Conservation (phyloP, 2,113 vertebrate genomes). For the Petromus typicus region DNA sequence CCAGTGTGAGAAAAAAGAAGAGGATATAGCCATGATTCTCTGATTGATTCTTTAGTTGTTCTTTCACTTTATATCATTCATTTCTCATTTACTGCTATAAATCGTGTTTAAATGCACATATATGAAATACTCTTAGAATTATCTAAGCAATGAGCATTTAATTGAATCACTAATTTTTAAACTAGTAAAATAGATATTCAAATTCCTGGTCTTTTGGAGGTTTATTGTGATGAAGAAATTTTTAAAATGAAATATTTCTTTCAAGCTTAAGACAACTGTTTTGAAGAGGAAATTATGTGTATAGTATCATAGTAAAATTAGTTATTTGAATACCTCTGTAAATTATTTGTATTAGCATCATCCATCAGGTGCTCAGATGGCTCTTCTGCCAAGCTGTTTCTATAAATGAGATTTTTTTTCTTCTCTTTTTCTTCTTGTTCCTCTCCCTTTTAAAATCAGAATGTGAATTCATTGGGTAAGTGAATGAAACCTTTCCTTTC, state of each 20-base stretch:
- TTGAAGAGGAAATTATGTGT: not conserved
- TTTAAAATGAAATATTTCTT: slow-evolving; percentile 12
- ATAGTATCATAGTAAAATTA: slow-evolving; percentile 35
- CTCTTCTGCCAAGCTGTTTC: slow-evolving; percentile 28
- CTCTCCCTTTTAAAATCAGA: not conserved
- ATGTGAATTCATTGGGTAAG: not conserved
- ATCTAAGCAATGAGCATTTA: slow-evolving; percentile 26
- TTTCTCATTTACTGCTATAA: not conserved
- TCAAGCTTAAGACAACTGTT: not conserved
- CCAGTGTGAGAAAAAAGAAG: not conserved
- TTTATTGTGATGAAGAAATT: slow-evolving; percentile 43
- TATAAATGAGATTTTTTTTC: not conserved
- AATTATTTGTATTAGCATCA: slow-evolving; percentile 52
- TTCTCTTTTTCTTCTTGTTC: not conserved
- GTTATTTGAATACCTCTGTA: slow-evolving; percentile 30
- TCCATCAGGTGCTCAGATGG: not conserved
- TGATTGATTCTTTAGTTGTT: not conserved
- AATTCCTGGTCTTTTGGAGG: slow-evolving; percentile 25
- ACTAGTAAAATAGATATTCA: slow-evolving; percentile 9
- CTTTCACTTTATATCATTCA: slow-evolving; percentile 13
- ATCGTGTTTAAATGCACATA: not conserved
- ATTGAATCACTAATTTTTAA: slow-evolving; percentile 41
- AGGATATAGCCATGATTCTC: not conserved
- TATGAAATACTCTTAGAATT: not conserved
- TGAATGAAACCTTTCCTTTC: slow-evolving; percentile 2